Evolutionary conservation across 30 jellyfish, hydroid and myxozoan genomes (phyloP).

Genomic region (Mastigias papua): DNA sequence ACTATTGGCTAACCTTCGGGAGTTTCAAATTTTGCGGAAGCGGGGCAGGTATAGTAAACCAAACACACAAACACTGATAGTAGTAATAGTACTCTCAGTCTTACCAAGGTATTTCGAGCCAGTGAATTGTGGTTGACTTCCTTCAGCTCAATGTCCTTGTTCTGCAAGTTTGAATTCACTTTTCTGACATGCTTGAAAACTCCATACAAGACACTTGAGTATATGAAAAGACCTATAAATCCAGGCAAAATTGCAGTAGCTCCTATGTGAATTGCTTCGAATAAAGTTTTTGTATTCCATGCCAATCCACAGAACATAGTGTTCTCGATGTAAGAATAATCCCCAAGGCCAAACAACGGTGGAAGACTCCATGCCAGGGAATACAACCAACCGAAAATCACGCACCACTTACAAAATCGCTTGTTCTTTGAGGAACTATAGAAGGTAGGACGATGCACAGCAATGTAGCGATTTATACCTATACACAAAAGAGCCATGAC

Average conservation of each 20-base stretch:
- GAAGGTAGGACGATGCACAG: slow-evolving; percentile 56
- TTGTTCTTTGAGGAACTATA: slow-evolving; percentile 24
- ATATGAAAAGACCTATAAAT: slow-evolving; percentile 35
- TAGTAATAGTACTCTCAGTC: too few species aligned
- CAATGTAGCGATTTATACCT: slow-evolving; percentile 48
- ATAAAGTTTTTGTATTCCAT: slow-evolving; percentile 13
- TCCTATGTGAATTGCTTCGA: slow-evolving; percentile 12
- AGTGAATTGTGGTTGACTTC: background rate
- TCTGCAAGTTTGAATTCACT: slow-evolving; percentile 1
- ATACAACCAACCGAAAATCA: slow-evolving; percentile 30
- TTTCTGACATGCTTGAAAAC: slow-evolving; percentile 49
- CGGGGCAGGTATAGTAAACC: too few species aligned
- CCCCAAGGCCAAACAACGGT: slow-evolving; percentile 46
- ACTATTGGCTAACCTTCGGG: too few species aligned
- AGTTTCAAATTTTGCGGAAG: too few species aligned
- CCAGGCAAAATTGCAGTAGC: slow-evolving; percentile 28
- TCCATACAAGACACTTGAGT: slow-evolving; percentile 26
- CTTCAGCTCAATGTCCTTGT: background rate
- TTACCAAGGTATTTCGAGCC: too few species aligned
- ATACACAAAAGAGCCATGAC: slow-evolving; percentile 57
- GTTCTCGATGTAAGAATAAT: slow-evolving; percentile 14
- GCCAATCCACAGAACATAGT: slow-evolving; percentile 39
- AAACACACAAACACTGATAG: too few species aligned
- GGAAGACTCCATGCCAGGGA: slow-evolving; percentile 58
- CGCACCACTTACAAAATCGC: slow-evolving; percentile 2